Conservation (phyloP, 2,113 vertebrate genomes). For the Odocoileus virginianus region DNA sequence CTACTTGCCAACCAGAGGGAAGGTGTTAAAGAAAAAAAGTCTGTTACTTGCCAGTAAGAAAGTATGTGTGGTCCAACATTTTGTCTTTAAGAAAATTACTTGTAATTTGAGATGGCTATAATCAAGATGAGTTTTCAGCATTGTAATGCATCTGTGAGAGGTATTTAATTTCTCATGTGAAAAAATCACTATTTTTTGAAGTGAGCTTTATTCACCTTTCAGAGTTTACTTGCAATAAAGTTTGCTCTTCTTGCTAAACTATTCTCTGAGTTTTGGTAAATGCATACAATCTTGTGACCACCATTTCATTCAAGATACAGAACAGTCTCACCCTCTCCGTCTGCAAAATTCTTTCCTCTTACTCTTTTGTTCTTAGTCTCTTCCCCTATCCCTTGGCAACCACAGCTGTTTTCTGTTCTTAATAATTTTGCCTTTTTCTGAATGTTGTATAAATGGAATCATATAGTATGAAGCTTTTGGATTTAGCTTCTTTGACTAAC, state of each 20-base stretch:
- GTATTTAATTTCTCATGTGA: neutral
- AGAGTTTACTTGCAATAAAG: neutral
- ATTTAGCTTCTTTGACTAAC: neutral
- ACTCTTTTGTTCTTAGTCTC: neutral
- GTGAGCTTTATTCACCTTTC: neutral
- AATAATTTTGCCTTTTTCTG: neutral
- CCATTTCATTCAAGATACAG: neutral
- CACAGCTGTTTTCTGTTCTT: neutral
- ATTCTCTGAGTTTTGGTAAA: neutral
- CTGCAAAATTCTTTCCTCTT: neutral
- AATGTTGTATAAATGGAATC: neutral
- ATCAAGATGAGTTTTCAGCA: neutral
- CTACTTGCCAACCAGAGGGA: constrained; percentile 35
- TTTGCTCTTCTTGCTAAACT: neutral
- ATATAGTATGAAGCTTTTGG: neutral
- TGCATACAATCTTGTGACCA: neutral
- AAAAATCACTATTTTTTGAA: neutral
- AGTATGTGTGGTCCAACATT: constrained; percentile 19
- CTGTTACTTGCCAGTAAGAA: constrained; percentile 48
- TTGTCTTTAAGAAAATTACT: constrained; percentile 37
- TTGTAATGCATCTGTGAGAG: neutral
- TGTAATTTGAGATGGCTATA: constrained; percentile 29
- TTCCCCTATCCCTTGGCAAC: neutral
- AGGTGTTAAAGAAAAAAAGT: constrained; percentile 14
- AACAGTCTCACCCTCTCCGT: accelerated